Conservation (phyloP, 2,888 invertebrate genomes). For the Neocrepidodera transversa region DNA sequence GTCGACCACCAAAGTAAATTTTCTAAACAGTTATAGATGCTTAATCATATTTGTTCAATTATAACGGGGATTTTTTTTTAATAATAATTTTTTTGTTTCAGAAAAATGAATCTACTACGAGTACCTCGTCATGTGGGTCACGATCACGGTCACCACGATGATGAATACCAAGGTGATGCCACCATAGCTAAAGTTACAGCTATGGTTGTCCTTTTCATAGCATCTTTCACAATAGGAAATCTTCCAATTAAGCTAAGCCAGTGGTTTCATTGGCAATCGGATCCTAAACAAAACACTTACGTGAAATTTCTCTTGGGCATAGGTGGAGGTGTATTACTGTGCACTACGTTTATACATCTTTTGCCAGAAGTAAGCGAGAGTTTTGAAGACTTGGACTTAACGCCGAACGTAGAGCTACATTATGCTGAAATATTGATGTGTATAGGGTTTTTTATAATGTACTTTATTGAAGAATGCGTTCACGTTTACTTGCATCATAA, state of each 20-base stretch:
- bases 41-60: no score
- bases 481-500: conserved; percentile 71
- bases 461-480: conserved; percentile 80
- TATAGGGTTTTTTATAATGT: conserved; percentile 78
- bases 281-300: conserved; percentile 62
- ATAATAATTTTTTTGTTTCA: conserved; percentile 1
- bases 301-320: conserved; percentile 73
- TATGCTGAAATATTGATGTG: conserved; percentile 78
- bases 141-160: neutral
- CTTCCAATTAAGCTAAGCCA: conserved; percentile 75
- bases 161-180: conserved; percentile 31
- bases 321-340: conserved; percentile 83
- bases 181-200: conserved; percentile 76
- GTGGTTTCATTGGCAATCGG: conserved; percentile 63
- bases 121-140: conserved; percentile 3
- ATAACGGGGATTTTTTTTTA: no score
- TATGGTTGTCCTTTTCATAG: conserved; percentile 77
- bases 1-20: no score
- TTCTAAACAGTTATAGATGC: no score
- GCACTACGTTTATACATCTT: conserved; percentile 82
- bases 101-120: conserved; percentile 35
- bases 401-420: conserved; percentile 65
- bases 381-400: conserved; percentile 68
- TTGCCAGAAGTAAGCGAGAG: conserved; percentile 80
- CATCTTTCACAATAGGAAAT: conserved; percentile 78